Base-by-base conservation (phyloP, 1,140 invertebrate genomes). In the Drosophila prosaltans region DNA sequence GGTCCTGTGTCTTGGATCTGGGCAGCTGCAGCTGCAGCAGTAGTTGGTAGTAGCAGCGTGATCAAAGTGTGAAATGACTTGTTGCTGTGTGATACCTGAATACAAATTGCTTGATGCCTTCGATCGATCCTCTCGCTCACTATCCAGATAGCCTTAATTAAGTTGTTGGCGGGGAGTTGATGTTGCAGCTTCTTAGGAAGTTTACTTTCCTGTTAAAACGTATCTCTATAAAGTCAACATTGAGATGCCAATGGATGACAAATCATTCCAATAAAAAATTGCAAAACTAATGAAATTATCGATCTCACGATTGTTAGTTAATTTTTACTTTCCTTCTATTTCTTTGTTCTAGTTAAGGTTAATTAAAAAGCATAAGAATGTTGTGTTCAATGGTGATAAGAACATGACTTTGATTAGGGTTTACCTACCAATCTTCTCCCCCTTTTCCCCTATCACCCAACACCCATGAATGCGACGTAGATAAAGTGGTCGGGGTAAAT, bases 21-120 rank as follows among this genome's bases (percentile, higher is more conserved):
- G 76, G 67, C 65, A 81, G 78, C 81, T 71, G 74, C 65, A 74
- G 63, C 63, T 65, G 61, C 77, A 78, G 0, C 32, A 36, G 32
- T 36, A 36, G 32, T 36, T 36, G 32, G 32, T 36, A 36, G 32
- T 36, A 36, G 32, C 32, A 36, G 81, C 84, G 84, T 89, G 84
- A 89, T 89, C 84, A 89, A 89, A 89, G 84, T 89, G 84, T 89
- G 84, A 89, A 89, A 89, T 89, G 84, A 89, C 84, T 89, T 89
- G 84, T 89, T 89, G 84, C 80, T 78, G 84, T 84, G 85, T 71
- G 74, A 78, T 81, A 81, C 74, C 63, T 82, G 84, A 80, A 89
- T 89, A 89, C 84, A 89, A 89, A 89, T 89, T 89, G 84, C 74
- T 89, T 89, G 78, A 89, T 89, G 84, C 84, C 84, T 80, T 54